Base-by-base conservation (phyloP, 2,113 vertebrate genomes). In the Thymallus thymallus region DNA sequence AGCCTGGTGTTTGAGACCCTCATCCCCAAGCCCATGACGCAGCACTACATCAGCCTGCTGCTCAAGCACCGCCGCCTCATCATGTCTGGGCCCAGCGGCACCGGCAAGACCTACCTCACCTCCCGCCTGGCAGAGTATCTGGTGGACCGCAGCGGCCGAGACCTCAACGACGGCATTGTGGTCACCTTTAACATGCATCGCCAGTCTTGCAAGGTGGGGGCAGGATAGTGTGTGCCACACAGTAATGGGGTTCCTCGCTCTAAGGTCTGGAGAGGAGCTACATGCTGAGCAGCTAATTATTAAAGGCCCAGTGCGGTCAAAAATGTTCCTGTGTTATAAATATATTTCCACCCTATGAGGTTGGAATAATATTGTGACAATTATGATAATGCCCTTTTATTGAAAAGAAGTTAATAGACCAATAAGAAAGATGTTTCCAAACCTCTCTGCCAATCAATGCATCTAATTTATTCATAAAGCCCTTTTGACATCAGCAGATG, bases 11-110 rank as follows among this genome's bases (percentile, higher is more conserved):
- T 99, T 0, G 97, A 99, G 90, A 98, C 96, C 0, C 96, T 99
- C 24, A 94, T 99, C 81, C 98, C 97, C 68, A 99, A 99, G 92
- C 95, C 97, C 68, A 98, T 99, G 98, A 96, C 98, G 94, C 98
- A 99, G 80, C 98, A 99, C 82, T 99, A 99, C 81, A 97, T 98
- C 76, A 96, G 98, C 79, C 94, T 98, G 74, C 92, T 98, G 60
- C 94, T 98, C 67, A 99, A 98, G 85, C 98, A 98, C 84, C 94
- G 98, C 20, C 95, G 98, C 23, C 93, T 98, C 30, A 93, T 98
- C 77, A 91, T 98, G 71, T 96, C 97, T 0, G 98, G 98, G 0
- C 97, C 98, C 64, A 99, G 98, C 0, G 98, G 98, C 51, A 99
- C 97, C 0, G 97, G 98, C 64, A 99, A 98, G 91, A 94, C 92